These are phyloP conservation scores for Lasioglossum leucozonium DNA, from an alignment of 2,888 invertebrate genomes.

Conservation along the genomic window DNA sequence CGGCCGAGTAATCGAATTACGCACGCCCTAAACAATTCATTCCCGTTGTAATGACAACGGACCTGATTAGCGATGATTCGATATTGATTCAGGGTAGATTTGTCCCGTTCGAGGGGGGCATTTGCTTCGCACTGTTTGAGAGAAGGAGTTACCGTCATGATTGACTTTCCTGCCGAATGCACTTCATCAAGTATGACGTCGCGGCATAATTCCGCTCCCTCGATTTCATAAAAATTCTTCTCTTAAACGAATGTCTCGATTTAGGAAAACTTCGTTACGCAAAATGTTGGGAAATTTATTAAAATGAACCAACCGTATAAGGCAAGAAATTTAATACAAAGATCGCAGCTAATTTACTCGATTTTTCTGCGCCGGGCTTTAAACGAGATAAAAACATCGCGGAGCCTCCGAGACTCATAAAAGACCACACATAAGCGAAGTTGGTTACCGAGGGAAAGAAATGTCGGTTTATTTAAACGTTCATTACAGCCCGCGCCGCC, in stretches of 20 bases:
- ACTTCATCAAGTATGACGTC: not conserved
- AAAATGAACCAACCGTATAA: no score
- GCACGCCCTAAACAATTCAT: conserved; percentile 31
- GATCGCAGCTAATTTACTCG: not conserved
- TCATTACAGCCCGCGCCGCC: not conserved
- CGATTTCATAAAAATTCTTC: no score
- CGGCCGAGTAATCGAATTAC: conserved; percentile 44
- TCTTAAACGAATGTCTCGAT: no score
- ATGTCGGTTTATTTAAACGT: not conserved
- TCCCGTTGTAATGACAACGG: conserved; percentile 1
- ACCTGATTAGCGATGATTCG: not conserved
- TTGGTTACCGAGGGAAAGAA: not conserved
- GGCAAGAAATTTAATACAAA: no score
- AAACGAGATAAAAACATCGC: not conserved
- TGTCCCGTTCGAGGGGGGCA: not conserved
- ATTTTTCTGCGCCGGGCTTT: not conserved
- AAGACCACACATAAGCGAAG: not conserved
- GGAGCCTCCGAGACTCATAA: not conserved
- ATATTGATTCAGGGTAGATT: not conserved
- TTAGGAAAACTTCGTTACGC: no score
- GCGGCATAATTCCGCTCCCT: not conserved
- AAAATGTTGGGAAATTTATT: no score
- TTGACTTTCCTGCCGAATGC: not conserved
- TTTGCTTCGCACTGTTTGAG: not conserved
- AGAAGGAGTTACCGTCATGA: not conserved